A percentile compares a stretch with the other conserved stretches of the same genome.
phyloP scores from a whole-genome alignment of 2,797 vertebrate species.

The Tolypeutes matacus region DNA sequence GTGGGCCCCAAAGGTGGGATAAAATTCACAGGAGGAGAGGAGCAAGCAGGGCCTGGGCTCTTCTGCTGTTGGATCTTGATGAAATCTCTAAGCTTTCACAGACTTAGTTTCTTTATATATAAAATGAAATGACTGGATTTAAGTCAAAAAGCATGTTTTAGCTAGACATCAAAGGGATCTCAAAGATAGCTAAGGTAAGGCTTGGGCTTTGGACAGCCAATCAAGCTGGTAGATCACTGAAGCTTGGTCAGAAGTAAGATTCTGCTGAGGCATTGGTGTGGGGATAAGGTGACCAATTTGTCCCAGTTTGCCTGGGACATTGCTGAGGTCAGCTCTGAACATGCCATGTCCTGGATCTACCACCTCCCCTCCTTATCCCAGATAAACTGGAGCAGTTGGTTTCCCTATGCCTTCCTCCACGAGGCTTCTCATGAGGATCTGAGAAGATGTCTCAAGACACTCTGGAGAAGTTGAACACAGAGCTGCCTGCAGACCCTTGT shows the following conservation, averaged over 20 bases:
- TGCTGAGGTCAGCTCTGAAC: background rate
- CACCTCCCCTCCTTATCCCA: too few relatives aligned
- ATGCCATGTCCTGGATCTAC: too few relatives aligned
- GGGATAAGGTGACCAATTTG: background rate
- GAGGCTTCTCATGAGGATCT: background rate
- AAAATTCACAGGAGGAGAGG: background rate
- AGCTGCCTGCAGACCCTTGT: background rate
- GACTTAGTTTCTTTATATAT: background rate
- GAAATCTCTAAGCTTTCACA: background rate
- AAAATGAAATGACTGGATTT: background rate
- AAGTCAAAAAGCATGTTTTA: background rate
- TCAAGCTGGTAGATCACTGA: background rate
- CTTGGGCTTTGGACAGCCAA: background rate
- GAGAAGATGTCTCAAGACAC: background rate
- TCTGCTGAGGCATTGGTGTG: background rate
- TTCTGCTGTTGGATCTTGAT: background rate
- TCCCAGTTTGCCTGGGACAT: background rate
- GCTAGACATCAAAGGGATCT: background rate
- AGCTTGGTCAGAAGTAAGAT: background rate
- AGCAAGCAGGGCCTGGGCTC: background rate
- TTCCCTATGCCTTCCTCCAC: background rate
- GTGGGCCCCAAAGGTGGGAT: background rate
- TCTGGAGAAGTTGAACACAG: background rate
- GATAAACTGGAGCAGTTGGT: background rate
- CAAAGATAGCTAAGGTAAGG: background rate